Base-by-base conservation (phyloP, 1,140 invertebrate species). In the Stenopsyche tienmushanensis region DNA sequence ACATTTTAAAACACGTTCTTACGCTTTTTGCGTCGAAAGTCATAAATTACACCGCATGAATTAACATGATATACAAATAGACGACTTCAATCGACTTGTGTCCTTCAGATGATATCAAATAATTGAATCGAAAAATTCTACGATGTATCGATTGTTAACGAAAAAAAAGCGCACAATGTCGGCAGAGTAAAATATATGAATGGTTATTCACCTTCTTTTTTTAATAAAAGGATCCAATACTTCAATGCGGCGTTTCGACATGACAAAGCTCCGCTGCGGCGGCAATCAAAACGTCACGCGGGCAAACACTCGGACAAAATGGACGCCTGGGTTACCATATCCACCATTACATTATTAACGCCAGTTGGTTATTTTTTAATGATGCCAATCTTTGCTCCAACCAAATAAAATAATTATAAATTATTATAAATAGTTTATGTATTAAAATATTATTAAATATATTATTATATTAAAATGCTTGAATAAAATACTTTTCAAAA, bases 161-260 rank as follows among this genome's bases (percentile, higher is more conserved):
- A 5, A 5, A 47, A 20, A 47, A 5, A 47, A 8, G 5, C 10
- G 18, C n/a, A 47, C 5, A 13, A 18, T 47, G 44, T 5, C 10
- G 44, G 18, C 5, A 47, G 5, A 13, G 5, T 34, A 34, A 34
- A 34, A 7, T 34, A 7, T 34, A 34, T 13, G 13, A 34, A 34
- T 34, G n/a, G n/a, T n/a, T n/a, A n/a, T n/a, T n/a, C n/a, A 34
- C 90, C 84, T 80, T 79, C 86, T 89, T 73, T 86, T 83, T 73
- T 91, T 91, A 57, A 90, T 81, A 75, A 90, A 91, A 2, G 90
- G 89, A 75, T 92, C 90, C 68, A 89, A 83, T 23, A 92, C 88
- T 81, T 93, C 90, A 72, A 93, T 91, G 73, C 90, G 84, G 68
- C 90, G 82, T 75, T 92, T 92, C 17, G 90, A 91, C 90, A 92